These are phyloP conservation scores for Laspeyria flexula DNA, from an alignment of 2,888 invertebrate species.

Conservation along the genomic window DNA sequence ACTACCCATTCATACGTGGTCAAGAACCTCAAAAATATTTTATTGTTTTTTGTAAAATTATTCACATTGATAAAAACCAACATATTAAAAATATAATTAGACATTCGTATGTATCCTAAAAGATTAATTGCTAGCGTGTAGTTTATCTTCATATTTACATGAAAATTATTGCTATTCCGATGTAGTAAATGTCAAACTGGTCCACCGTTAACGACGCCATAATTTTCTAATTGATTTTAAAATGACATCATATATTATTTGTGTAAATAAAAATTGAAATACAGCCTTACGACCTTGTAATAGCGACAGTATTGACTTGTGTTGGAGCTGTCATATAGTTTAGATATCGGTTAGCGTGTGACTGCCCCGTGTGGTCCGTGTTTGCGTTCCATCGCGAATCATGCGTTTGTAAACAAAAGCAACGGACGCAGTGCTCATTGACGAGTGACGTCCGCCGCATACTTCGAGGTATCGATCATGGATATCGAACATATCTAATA, in stretches of 20 bases:
- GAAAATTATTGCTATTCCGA: conserved; percentile 26
- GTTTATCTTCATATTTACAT: conserved; percentile 29
- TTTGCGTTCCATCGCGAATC: conserved; percentile 48
- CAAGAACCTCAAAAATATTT: conserved; percentile 28
- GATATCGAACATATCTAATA: conserved; percentile 46
- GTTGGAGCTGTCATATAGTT: conserved; percentile 20
- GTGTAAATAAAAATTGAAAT: conserved; percentile 17
- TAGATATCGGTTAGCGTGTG: conserved; percentile 50
- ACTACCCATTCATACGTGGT: conserved; percentile 38
- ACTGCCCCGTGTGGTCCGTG: conserved; percentile 51
- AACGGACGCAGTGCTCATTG: conserved; percentile 40
- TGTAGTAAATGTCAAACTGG: conserved; percentile 30
- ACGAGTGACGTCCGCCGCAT: conserved; percentile 27
- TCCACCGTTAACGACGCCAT: conserved; percentile 19
- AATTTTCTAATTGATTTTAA: conserved; percentile 41
- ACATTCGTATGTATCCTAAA: conserved; percentile 12
- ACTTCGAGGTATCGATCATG: conserved; percentile 33
- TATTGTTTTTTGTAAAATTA: conserved; percentile 21
- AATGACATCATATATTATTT: conserved; percentile 35
- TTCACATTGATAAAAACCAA: conserved; percentile 33
- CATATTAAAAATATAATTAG: conserved; percentile 28
- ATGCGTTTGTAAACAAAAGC: conserved; percentile 69
- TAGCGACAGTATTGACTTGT: conserved; percentile 8
- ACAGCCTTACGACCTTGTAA: background rate
- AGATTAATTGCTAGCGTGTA: conserved; percentile 28